Conservation (phyloP, 2,797 vertebrate species). For the Acipenser ruthenus region DNA sequence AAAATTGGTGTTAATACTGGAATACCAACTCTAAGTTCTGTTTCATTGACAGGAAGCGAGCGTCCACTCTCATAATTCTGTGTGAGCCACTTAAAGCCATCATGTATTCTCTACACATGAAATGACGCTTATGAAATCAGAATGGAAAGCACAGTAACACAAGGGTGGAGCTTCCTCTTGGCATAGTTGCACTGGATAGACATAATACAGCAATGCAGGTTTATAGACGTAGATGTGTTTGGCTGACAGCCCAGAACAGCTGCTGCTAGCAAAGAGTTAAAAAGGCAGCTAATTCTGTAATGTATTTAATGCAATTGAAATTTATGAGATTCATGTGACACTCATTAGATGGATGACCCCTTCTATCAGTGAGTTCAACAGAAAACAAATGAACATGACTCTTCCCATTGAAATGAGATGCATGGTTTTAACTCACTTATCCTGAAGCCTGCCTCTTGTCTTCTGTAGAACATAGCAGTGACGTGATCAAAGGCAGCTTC, state of each 20-base stretch:
- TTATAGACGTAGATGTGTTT: slow-evolving; percentile 21
- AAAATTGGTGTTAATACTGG: no score
- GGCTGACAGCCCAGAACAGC: slow-evolving; percentile 35
- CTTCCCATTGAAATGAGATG: not conserved
- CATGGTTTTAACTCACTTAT: not conserved
- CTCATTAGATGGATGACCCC: slow-evolving; percentile 4
- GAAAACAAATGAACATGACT: slow-evolving; percentile 8
- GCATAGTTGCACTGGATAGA: slow-evolving; percentile 38
- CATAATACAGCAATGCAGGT: slow-evolving; percentile 42
- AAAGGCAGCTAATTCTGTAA: slow-evolving; percentile 39
- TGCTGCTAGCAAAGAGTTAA: slow-evolving; percentile 37
- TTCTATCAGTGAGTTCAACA: slow-evolving; percentile 15
- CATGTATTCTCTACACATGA: not conserved
- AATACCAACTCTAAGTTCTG: no score
- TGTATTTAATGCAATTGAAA: slow-evolving; percentile 35
- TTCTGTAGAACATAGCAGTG: no score
- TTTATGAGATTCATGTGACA: slow-evolving; percentile 26
- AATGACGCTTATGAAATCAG: not conserved
- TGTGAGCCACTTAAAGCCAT: no score
- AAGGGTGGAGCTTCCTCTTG: slow-evolving; percentile 27
- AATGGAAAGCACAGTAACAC: slow-evolving; percentile 1
- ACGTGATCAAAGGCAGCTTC: no score
- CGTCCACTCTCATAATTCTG: no score
- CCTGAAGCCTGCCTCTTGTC: not conserved
- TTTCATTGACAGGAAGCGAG: no score